These are phyloP conservation scores for Romanomermis culicivorax DNA, from an alignment of 2,888 invertebrate species.

Conservation along the genomic window DNA sequence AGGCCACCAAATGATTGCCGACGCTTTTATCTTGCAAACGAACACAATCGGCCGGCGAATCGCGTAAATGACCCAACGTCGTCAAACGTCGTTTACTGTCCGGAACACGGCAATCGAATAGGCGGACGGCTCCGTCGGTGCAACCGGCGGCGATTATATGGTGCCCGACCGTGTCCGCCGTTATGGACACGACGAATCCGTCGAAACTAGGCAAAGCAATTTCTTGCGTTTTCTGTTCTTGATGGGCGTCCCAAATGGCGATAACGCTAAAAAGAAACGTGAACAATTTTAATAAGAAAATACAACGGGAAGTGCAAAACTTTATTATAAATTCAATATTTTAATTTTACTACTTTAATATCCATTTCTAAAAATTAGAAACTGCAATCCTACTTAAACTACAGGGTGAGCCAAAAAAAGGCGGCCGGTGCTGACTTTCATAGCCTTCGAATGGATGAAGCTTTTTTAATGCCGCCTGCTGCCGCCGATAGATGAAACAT, in stretches of 20 bases:
- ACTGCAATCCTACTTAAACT: too few species aligned
- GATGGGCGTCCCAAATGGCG: conserved; percentile 66
- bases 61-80: conserved; percentile 12
- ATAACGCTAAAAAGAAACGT: conserved; percentile 37
- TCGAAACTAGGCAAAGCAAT: not conserved
- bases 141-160: conserved; percentile 55
- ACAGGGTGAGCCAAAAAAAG: too few species aligned
- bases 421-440: too few species aligned
- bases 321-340: too few species aligned
- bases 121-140: conserved; percentile 62
- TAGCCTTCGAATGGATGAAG: too few species aligned
- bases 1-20: conserved; percentile 15
- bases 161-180: conserved; percentile 16
- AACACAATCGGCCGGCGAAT: conserved; percentile 12
- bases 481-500: too few species aligned
- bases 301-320: too few species aligned
- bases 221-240: conserved; percentile 37
- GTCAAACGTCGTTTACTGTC: too few species aligned
- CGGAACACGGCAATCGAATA: conserved; percentile 60
- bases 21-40: conserved; percentile 10
- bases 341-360: too few species aligned
- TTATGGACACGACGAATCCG: not conserved
- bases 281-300: too few species aligned
- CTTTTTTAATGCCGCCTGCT: too few species aligned
- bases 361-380: too few species aligned